A percentile compares a stretch with the other conserved stretches of the same genome.
Evolutionary conservation across 2,888 invertebrate genomes (phyloP).

Genomic region (Stenchaetothrips biformis): DNA sequence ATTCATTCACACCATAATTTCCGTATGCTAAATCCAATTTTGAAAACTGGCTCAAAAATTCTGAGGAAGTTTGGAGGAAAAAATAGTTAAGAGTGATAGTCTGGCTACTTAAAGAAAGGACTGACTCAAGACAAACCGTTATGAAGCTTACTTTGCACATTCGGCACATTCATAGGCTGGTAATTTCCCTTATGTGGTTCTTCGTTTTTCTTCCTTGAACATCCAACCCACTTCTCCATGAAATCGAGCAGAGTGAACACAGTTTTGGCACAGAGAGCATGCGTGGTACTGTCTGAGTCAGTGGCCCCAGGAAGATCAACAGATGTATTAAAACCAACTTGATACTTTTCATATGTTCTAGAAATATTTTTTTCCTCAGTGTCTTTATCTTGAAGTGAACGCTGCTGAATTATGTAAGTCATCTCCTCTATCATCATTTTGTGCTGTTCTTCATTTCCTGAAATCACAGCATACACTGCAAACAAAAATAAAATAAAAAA

Average conservation of each 20-base stretch:
- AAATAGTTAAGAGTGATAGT: slow-evolving; percentile 38
- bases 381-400: not conserved
- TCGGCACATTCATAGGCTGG: slow-evolving; percentile 26
- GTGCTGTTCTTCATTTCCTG: slow-evolving; percentile 46
- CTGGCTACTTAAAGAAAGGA: slow-evolving; percentile 39
- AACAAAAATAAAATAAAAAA: slow-evolving; percentile 42
- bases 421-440: slow-evolving; percentile 54
- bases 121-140: slow-evolving; percentile 42
- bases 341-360: not conserved
- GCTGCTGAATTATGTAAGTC: slow-evolving; percentile 47
- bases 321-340: not conserved
- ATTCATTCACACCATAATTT: slow-evolving; percentile 69
- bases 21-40: slow-evolving; percentile 65
- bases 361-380: not conserved
- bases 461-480: slow-evolving; percentile 49
- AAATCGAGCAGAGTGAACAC: slow-evolving; percentile 72
- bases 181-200: not conserved
- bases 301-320: not conserved
- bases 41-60: slow-evolving; percentile 51
- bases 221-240: slow-evolving; percentile 66
- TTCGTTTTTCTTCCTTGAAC: slow-evolving; percentile 40
- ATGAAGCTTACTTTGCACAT: slow-evolving; percentile 45
- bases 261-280: slow-evolving; percentile 37
- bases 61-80: slow-evolving; percentile 37
- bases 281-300: slow-evolving; percentile 24